Evolutionary conservation across 2,113 vertebrate genomes (phyloP).

Genomic region (Casuarius casuarius): DNA sequence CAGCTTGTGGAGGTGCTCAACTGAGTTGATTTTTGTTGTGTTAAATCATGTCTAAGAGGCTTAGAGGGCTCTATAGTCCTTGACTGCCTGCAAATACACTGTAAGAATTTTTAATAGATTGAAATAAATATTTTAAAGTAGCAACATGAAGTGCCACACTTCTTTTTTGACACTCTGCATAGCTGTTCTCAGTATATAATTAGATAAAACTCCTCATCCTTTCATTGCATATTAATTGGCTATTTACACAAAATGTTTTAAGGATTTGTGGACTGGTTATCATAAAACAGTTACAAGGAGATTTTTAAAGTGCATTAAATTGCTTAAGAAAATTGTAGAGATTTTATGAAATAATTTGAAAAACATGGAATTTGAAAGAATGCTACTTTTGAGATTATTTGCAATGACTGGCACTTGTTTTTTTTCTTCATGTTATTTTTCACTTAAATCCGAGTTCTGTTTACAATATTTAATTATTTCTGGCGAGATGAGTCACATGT

Average conservation of each 20-base stretch:
- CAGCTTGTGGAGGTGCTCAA: constrained; percentile 4
- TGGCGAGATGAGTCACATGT: constrained; percentile 18
- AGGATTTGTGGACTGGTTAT: constrained; percentile 23
- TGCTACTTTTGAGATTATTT: not conserved
- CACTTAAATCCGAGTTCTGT: constrained; percentile 38
- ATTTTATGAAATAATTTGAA: not conserved
- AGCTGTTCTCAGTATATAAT: not conserved
- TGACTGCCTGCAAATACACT: constrained; percentile 27
- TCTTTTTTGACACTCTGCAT: constrained; percentile 20
- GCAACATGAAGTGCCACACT: not conserved
- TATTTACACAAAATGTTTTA: constrained; percentile 8
- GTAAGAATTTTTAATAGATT: constrained; percentile 38
- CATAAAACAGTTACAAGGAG: not conserved
- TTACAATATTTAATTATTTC: constrained; percentile 64
- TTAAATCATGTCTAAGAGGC: constrained; percentile 35
- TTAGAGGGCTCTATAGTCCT: not conserved
- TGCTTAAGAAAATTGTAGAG: not conserved
- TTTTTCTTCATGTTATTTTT: not conserved
- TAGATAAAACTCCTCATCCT: constrained; percentile 40
- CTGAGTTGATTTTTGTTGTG: constrained; percentile 46
- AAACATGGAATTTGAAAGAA: not conserved
- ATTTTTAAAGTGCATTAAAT: not conserved
- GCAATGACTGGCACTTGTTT: not conserved
- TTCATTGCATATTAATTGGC: constrained; percentile 51
- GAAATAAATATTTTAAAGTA: constrained; percentile 54